phyloP scores from a whole-genome alignment of 1,140 invertebrate genomes.

The Pogonomyrmex californicus region DNA sequence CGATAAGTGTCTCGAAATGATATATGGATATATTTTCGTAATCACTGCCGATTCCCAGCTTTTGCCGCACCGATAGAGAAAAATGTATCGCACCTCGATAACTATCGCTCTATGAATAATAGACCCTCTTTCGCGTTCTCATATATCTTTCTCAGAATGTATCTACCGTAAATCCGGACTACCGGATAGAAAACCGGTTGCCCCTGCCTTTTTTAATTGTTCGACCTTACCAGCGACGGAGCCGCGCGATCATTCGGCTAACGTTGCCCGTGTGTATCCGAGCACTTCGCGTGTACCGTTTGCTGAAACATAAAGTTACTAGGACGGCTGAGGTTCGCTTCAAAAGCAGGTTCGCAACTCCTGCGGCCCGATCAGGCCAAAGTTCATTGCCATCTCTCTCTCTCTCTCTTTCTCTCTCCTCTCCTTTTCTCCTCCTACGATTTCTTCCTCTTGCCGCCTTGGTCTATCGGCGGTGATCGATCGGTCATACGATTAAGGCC shows the following conservation, averaged over 20 bases:
- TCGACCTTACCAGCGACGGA: neutral
- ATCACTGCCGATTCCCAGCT: conserved; percentile 1
- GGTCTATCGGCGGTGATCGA: conserved; percentile 69
- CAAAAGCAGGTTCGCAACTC: conserved; percentile 46
- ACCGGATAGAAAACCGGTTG: conserved; percentile 8
- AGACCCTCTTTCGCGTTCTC: neutral
- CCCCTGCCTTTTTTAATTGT: conserved; percentile 37
- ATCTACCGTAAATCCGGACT: neutral
- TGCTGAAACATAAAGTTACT: conserved; percentile 34
- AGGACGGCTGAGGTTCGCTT: conserved; percentile 25
- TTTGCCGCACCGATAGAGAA: neutral
- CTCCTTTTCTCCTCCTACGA: neutral
- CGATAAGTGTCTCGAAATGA: conserved; percentile 11
- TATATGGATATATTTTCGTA: conserved; percentile 10
- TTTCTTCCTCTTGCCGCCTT: conserved; percentile 27
- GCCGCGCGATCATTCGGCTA: conserved; percentile 34
- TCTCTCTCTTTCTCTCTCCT: no score
- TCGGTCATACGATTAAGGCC: conserved; percentile 71
- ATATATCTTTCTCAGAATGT: neutral
- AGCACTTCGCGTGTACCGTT: conserved; percentile 40
- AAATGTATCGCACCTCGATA: conserved; percentile 3
- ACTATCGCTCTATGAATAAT: conserved; percentile 7
- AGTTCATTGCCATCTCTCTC: conserved; percentile 60
- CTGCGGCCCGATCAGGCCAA: conserved; percentile 35
- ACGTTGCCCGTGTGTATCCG: neutral